Evolutionary conservation across 2,797 vertebrate genomes (phyloP).

Genomic region (Anolis apletophallus): DNA sequence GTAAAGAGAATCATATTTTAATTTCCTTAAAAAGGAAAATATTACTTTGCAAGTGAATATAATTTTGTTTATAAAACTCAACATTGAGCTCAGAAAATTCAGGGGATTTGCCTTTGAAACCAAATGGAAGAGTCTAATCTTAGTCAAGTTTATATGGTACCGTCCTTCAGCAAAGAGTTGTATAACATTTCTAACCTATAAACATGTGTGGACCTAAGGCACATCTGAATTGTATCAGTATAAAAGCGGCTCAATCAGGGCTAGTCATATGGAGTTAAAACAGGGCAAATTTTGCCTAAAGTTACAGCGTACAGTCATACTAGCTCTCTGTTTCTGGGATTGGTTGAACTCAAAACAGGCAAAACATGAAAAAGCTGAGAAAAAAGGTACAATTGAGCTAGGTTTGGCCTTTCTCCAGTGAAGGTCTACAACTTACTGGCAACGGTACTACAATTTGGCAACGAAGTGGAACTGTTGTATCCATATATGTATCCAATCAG

Average conservation of each 20-base stretch:
- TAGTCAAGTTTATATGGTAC: background rate
- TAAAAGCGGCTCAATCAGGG: background rate
- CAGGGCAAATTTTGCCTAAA: background rate
- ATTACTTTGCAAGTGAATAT: constrained; percentile 26
- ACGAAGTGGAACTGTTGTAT: background rate
- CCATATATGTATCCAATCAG: background rate
- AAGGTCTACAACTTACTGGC: background rate
- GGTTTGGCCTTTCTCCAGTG: background rate
- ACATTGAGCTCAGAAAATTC: background rate
- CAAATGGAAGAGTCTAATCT: background rate
- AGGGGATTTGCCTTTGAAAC: background rate
- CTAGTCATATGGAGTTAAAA: background rate
- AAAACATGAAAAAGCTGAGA: background rate
- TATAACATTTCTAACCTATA: background rate
- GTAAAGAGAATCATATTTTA: constrained; percentile 34
- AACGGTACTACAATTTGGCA: background rate
- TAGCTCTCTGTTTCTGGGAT: background rate
- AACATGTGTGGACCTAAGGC: background rate
- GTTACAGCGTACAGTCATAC: background rate
- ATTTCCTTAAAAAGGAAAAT: constrained; percentile 40
- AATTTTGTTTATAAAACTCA: constrained; percentile 16
- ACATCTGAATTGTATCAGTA: no score
- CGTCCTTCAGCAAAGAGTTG: background rate
- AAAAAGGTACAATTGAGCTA: background rate
- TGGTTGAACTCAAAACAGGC: background rate